Conservation (phyloP, 1,140 invertebrate genomes). For the Popillia japonica region DNA sequence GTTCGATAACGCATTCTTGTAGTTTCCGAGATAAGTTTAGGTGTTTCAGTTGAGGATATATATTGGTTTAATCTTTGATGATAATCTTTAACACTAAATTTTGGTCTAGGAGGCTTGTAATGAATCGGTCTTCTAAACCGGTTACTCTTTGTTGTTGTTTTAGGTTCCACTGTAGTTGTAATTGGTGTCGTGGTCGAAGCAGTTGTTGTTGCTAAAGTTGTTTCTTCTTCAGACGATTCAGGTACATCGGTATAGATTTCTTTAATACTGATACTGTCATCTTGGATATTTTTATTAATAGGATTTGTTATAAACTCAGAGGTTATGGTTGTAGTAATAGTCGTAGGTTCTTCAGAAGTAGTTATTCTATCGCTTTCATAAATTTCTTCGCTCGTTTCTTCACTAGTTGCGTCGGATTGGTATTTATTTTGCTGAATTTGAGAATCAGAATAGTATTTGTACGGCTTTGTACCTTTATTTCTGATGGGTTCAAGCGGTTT, state of each 20-base stretch:
- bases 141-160: slow-evolving; percentile 55
- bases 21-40: slow-evolving; percentile 59
- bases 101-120: slow-evolving; percentile 61
- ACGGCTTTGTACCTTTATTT: neutral
- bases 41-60: slow-evolving; percentile 63
- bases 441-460: neutral
- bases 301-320: neutral
- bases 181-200: slow-evolving; percentile 58
- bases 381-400: slow-evolving; percentile 22
- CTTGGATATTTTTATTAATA: neutral
- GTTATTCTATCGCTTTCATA: slow-evolving; percentile 23
- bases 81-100: slow-evolving; percentile 70
- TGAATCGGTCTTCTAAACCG: slow-evolving; percentile 57
- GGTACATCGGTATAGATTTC: slow-evolving; percentile 36
- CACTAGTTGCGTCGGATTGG: neutral
- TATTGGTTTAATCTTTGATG: slow-evolving; percentile 61
- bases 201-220: slow-evolving; percentile 37
- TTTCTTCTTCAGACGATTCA: slow-evolving; percentile 30
- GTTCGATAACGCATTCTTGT: slow-evolving; percentile 44
- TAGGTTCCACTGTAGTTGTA: slow-evolving; percentile 58
- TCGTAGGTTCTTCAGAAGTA: slow-evolving; percentile 15
- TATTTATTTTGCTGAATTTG: neutral
- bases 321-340: neutral
- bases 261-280: slow-evolving; percentile 38
- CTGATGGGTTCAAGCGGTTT: neutral